These are phyloP conservation scores for Corythornis cristatus DNA, from an alignment of 2,113 vertebrate species.

Conservation along the genomic window DNA sequence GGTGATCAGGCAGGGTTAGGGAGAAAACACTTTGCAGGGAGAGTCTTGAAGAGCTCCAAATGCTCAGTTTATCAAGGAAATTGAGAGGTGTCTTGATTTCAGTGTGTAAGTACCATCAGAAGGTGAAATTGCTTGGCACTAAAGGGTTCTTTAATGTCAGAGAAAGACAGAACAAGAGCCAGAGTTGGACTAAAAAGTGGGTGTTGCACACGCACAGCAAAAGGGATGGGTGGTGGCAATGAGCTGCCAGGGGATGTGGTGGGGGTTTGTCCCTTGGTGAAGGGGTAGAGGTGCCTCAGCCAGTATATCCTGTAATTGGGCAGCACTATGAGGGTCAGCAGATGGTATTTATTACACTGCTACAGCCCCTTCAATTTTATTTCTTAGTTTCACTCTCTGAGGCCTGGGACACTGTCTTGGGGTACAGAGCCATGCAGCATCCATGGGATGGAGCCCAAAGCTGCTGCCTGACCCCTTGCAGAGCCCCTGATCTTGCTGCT, in stretches of 20 bases:
- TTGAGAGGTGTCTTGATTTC: background rate
- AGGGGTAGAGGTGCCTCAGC: background rate
- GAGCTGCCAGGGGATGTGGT: background rate
- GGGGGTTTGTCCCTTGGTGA: background rate
- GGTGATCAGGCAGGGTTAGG: background rate
- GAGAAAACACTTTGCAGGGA: background rate
- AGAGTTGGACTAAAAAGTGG: background rate
- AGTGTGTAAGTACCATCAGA: background rate
- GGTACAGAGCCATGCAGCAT: background rate
- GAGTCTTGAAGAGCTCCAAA: background rate
- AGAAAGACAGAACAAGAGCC: background rate
- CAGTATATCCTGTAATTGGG: background rate
- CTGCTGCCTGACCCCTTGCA: background rate
- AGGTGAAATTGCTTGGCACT: background rate
- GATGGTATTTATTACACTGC: background rate
- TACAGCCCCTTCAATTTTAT: background rate
- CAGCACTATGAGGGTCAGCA: background rate
- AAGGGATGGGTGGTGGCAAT: background rate
- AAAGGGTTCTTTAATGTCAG: background rate
- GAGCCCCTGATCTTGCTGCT: background rate
- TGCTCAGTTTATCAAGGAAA: background rate
- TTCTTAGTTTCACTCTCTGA: background rate
- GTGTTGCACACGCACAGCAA: fast-evolving
- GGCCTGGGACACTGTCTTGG: fast-evolving
- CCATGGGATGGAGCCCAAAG: background rate